Conservation (phyloP, 2,113 vertebrate species). For the Oplegnathus fasciatus region DNA sequence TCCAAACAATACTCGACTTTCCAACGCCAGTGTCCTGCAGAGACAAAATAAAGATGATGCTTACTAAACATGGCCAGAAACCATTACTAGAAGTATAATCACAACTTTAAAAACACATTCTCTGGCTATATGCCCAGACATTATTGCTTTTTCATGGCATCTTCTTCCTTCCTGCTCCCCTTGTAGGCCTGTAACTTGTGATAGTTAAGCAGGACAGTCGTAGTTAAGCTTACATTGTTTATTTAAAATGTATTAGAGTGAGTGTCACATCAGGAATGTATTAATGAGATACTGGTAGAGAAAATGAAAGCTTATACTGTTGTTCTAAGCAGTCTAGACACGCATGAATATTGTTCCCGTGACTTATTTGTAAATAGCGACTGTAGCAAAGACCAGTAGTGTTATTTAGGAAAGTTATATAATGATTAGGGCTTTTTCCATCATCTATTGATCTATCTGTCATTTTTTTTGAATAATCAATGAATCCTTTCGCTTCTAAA, state of each 20-base stretch:
- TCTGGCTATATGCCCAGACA: conserved; percentile 17
- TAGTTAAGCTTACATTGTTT: background rate
- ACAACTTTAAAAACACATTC: conserved; percentile 8
- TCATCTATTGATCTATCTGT: background rate
- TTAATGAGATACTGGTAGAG: background rate
- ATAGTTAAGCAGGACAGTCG: background rate
- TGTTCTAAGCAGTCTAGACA: background rate
- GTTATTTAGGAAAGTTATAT: background rate
- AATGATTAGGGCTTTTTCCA: background rate
- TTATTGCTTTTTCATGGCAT: conserved; percentile 3
- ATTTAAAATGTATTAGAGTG: background rate
- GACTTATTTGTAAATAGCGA: background rate
- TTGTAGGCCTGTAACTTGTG: background rate
- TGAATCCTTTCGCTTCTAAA: background rate
- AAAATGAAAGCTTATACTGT: background rate
- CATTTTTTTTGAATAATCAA: background rate
- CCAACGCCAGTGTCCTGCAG: conserved; percentile 94
- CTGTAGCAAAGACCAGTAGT: background rate
- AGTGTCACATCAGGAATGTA: background rate
- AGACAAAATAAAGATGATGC: conserved; percentile 38
- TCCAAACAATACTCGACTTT: conserved; percentile 96
- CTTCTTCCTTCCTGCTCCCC: background rate
- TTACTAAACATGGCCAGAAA: conserved; percentile 38
- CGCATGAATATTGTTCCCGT: background rate
- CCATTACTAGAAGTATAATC: background rate